Conservation (phyloP, 2,113 vertebrate species). For the Sporophila hypoxantha region DNA sequence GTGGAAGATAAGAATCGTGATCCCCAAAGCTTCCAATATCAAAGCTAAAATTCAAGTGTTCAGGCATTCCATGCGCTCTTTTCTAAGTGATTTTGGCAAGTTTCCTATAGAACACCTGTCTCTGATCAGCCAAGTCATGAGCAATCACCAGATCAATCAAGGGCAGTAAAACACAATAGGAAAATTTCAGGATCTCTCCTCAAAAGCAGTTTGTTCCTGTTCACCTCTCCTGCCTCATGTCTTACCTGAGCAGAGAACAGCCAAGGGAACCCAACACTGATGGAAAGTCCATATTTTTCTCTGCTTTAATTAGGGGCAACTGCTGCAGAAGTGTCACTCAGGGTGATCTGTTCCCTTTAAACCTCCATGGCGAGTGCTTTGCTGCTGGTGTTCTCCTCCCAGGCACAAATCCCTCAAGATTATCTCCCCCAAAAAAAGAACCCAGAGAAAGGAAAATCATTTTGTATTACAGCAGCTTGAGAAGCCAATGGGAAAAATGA, state of each 20-base stretch:
- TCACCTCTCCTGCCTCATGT: neutral
- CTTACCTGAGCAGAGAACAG: neutral
- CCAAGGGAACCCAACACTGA: neutral
- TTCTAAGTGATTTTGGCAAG: neutral
- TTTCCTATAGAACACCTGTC: neutral
- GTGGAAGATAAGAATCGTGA: fast-evolving
- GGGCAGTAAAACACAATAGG: fast-evolving
- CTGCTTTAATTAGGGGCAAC: neutral
- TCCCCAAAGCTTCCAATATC: neutral
- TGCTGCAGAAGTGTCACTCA: neutral
- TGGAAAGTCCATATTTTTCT: neutral
- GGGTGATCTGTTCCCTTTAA: neutral
- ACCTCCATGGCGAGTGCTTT: neutral
- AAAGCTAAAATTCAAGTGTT: neutral
- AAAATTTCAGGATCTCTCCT: neutral
- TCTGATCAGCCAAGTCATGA: neutral
- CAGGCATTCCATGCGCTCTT: neutral
- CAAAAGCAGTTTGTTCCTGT: neutral
- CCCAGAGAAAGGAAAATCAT: neutral
- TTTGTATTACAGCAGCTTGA: neutral
- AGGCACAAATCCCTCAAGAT: neutral
- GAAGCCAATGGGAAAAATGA: conserved; percentile 18
- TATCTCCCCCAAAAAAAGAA: neutral
- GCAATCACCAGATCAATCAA: neutral
- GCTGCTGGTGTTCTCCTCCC: neutral